phyloP scores from a whole-genome alignment of 1,140 invertebrate genomes.

The Melipona quadrifasciata region DNA sequence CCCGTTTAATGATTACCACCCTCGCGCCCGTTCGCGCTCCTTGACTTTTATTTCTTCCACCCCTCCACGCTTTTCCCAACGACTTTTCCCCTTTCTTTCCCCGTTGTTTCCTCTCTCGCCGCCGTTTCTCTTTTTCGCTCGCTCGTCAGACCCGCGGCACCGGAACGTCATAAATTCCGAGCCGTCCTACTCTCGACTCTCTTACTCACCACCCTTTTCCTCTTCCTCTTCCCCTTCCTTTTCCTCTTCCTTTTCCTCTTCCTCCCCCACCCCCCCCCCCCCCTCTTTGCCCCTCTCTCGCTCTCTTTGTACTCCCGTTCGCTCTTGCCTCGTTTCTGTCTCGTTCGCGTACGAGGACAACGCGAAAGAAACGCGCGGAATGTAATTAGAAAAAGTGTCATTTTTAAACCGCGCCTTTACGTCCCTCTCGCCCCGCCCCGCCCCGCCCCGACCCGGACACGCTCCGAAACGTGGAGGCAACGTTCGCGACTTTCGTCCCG shows the following conservation, averaged over 20 bases:
- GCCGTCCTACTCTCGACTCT: conserved; percentile 49
- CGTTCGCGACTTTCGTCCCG: background rate
- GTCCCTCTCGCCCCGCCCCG: too few relatives aligned
- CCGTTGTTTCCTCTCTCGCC: background rate
- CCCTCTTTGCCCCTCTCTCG: background rate
- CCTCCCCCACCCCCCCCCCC: background rate
- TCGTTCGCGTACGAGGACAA: conserved; percentile 43
- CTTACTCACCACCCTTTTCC: conserved; percentile 32
- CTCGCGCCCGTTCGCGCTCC: conserved; percentile 22
- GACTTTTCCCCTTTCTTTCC: background rate
- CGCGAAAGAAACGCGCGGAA: conserved; percentile 43
- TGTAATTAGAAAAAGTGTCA: conserved; percentile 64
- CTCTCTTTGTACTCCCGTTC: background rate
- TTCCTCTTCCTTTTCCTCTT: background rate
- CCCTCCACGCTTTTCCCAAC: background rate
- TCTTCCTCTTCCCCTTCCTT: background rate
- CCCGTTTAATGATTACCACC: conserved; percentile 54
- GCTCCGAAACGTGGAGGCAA: too few relatives aligned
- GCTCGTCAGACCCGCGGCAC: conserved; percentile 19
- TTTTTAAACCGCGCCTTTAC: conserved; percentile 49
- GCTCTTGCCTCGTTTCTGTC: background rate
- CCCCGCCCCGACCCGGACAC: background rate
- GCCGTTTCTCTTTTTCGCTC: background rate
- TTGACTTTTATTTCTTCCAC: conserved; percentile 50
- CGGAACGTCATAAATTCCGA: conserved; percentile 65